Evolutionary conservation across 2,888 invertebrate species (phyloP), one percentile per base, ranked within the genome.

Genomic region (Yponomeuta sedellus): DNA sequence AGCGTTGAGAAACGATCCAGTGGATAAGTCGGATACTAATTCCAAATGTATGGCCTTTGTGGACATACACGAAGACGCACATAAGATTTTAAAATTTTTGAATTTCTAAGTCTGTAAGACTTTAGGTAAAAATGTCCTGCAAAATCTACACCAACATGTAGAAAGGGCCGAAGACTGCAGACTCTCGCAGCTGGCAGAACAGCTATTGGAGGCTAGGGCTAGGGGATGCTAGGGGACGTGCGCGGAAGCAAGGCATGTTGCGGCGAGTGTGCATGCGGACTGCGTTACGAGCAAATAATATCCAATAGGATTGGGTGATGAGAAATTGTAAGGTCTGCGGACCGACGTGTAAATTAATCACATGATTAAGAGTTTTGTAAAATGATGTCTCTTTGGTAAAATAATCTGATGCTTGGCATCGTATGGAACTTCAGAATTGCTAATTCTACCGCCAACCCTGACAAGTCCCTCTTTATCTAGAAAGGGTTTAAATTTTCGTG

Each of bases 1-100:
- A 6, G 64, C 64, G 10, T 19, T 25, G 11, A 64, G 22, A 25
- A 64, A 64, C 8, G 39, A 20, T n/a, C 12, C 39, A 39, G 39
- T 63, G 12, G 39, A 39, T n/a, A 63, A n/a, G 20, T 63, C 64
- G 8, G 64, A 20, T 3, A 64, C 64, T 6, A 64, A 22, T 56
- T 64, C 52, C 25, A 64, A 22, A 22, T 64, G 64, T 5, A 64
- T 25, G 10, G 64, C 64, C 56, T 64, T 52, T 16, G 59, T 65
- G 22, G 22, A 12, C 56, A 64, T 44, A 64, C 11, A 64, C 64
- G 56, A 64, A 64, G 2, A 64, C 20, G 28, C 22, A 19, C 52
- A 25, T 64, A 64, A 4, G 22, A 11, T 22, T 64, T 56, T 3
- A 39, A 19, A n/a, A 28, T 10, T 59, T 59, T 28, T 10, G 40